Evolutionary conservation across 2,797 vertebrate genomes (phyloP).

Genomic region (Furcifer pardalis): DNA sequence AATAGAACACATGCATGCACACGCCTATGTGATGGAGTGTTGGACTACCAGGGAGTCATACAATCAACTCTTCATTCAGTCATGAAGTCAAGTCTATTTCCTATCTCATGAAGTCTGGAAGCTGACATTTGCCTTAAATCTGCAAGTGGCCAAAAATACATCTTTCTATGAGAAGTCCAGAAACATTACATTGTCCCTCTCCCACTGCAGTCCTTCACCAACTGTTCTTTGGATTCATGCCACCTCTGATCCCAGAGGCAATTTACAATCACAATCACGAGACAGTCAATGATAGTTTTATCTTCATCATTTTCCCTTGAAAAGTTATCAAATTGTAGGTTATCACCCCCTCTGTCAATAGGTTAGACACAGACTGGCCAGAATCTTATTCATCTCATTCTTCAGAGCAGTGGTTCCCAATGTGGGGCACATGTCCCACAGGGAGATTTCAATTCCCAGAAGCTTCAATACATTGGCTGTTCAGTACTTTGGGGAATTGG

Average conservation of each 20-base stretch:
- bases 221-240: neutral
- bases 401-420: too few species aligned
- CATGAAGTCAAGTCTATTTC: neutral
- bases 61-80: neutral
- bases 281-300: neutral
- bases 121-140: neutral
- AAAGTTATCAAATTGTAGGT: neutral
- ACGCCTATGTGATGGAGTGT: neutral
- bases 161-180: neutral
- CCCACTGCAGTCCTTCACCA: neutral
- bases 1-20: too few species aligned
- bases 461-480: too few species aligned
- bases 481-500: too few species aligned
- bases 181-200: neutral
- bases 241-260: neutral
- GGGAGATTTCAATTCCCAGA: too few species aligned
- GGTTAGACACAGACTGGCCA: too few species aligned
- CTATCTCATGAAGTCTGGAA: neutral
- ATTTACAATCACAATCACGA: neutral
- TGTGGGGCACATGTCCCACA: too few species aligned
- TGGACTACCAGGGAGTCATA: neutral
- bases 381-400: too few species aligned
- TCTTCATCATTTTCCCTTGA: neutral
- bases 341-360: neutral
- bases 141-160: neutral